Percentiles rank a stretch among this genome's conserved stretches.
Conservation (phyloP, 2,797 vertebrate species). For the Malacoctenus gilli region DNA sequence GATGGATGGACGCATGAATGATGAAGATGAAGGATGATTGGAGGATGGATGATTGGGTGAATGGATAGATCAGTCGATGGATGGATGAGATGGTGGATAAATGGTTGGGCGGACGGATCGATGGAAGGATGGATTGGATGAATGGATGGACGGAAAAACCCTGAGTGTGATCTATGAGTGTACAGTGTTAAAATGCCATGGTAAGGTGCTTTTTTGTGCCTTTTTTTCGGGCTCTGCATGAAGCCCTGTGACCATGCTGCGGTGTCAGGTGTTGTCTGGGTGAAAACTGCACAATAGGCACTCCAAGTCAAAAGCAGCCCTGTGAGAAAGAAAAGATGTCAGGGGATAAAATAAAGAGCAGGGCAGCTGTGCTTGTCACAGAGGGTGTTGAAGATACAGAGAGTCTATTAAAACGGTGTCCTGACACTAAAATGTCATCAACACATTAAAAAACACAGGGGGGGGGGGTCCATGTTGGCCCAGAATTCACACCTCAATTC, state of each 20-base stretch:
- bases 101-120: too few relatives aligned
- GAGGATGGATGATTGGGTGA: too few relatives aligned
- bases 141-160: too few relatives aligned
- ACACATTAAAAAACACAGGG: constrained; percentile 21
- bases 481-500: not conserved
- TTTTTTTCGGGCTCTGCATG: constrained; percentile 33
- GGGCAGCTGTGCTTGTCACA: constrained; percentile 67
- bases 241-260: constrained; percentile 42
- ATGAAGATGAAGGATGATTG: too few relatives aligned
- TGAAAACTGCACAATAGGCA: constrained; percentile 48
- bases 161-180: constrained; percentile 1
- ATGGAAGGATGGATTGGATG: too few relatives aligned
- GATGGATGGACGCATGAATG: too few relatives aligned
- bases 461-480: not conserved
- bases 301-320: constrained; percentile 71
- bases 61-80: too few relatives aligned
- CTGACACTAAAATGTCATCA: constrained; percentile 32
- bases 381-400: constrained; percentile 41
- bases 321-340: constrained; percentile 47
- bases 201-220: constrained; percentile 13
- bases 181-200: constrained; percentile 14
- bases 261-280: constrained; percentile 56
- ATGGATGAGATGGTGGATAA: too few relatives aligned
- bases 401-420: constrained; percentile 17
- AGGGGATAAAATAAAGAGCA: constrained; percentile 26